phyloP scores from a whole-genome alignment of 2,797 vertebrate species.

The Parambassis ranga region DNA sequence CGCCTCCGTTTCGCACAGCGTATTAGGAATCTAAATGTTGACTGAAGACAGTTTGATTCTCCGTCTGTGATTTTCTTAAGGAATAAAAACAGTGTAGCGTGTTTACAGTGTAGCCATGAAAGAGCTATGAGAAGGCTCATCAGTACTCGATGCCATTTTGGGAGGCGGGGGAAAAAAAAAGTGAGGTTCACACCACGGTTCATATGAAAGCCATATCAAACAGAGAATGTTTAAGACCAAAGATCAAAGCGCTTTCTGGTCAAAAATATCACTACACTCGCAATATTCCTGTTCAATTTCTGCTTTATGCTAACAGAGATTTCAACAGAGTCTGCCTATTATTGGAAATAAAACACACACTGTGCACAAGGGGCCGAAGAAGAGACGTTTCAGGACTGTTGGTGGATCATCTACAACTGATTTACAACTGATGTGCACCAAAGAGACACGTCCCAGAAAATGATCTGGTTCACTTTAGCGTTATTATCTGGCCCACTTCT shows the following conservation, averaged over 20 bases:
- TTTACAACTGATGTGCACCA: too few species aligned
- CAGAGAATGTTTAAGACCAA: constrained; percentile 53
- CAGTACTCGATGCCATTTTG: constrained; percentile 65
- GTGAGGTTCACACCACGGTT: constrained; percentile 53
- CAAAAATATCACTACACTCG: constrained; percentile 54
- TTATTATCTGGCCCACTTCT: too few species aligned
- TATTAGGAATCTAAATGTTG: constrained; percentile 82
- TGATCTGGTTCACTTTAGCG: too few species aligned
- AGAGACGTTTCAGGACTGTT: not conserved
- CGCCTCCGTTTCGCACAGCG: constrained; percentile 53
- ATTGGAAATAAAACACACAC: constrained; percentile 51
- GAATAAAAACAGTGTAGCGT: constrained; percentile 62
- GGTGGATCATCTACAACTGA: not conserved
- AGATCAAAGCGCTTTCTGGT: constrained; percentile 60
- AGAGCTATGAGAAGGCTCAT: constrained; percentile 65
- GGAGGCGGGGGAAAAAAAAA: constrained; percentile 60
- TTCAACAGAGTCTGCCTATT: constrained; percentile 58
- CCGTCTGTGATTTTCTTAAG: constrained; percentile 77
- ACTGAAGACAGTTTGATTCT: constrained; percentile 79
- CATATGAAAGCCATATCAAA: constrained; percentile 73
- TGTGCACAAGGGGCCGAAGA: not conserved
- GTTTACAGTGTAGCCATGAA: constrained; percentile 71
- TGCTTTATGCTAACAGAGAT: constrained; percentile 45
- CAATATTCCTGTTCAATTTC: constrained; percentile 53
- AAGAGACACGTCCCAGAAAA: too few species aligned